A percentile compares a stretch with the other conserved stretches of the same genome.
These are phyloP conservation scores for Pseudochirops corinnae DNA, from an alignment of 2,797 vertebrate species.

Conservation along the genomic window DNA sequence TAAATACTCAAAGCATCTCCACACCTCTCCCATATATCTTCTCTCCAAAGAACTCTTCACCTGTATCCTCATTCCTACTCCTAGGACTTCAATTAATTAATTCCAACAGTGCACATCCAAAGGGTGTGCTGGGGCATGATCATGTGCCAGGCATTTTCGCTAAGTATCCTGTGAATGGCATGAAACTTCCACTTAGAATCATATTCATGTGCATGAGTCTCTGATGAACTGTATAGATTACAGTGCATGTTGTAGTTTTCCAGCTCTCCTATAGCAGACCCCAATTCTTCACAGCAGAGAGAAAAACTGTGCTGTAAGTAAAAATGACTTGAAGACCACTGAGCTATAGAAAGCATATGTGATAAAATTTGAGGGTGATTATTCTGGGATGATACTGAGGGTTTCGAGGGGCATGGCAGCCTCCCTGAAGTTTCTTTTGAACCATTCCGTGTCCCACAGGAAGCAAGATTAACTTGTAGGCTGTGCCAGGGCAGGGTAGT, in stretches of 20 bases:
- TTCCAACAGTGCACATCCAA: not conserved
- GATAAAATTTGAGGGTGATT: constrained; percentile 65
- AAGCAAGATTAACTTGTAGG: constrained; percentile 62
- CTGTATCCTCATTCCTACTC: not conserved
- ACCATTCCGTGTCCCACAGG: constrained; percentile 42
- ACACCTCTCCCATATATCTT: not conserved
- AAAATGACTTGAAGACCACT: constrained; percentile 9
- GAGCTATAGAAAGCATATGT: constrained; percentile 36
- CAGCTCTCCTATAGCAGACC: not conserved
- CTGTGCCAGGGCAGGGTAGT: constrained; percentile 27
- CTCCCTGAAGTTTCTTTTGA: constrained; percentile 63
- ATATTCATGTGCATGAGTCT: not conserved
- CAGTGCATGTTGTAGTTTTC: not conserved
- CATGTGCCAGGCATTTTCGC: not conserved
- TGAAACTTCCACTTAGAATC: not conserved
- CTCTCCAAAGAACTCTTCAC: not conserved
- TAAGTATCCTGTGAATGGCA: not conserved
- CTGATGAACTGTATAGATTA: not conserved
- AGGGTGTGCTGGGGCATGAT: not conserved
- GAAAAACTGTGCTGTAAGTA: not conserved
- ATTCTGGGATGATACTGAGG: constrained; percentile 50
- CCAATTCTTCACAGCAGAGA: not conserved
- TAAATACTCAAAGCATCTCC: not conserved
- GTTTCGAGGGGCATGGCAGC: constrained; percentile 61
- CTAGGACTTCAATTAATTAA: not conserved